Evolutionary conservation across 1,140 invertebrate genomes (phyloP), one percentile per base, ranked within the genome.

Genomic region (Sarcophaga peregrina): DNA sequence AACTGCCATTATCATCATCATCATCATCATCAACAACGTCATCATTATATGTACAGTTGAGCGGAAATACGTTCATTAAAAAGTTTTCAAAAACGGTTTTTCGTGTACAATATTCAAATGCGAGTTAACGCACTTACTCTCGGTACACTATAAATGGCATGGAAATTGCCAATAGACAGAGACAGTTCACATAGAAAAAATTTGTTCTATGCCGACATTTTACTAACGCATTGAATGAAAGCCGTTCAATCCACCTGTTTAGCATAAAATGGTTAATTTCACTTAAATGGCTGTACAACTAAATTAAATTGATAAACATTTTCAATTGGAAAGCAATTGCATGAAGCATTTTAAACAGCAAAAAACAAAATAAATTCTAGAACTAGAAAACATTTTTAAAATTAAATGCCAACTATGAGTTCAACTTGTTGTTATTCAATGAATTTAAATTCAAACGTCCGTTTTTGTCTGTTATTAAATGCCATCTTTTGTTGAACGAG

Each of bases 201-300:
- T 17, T 68, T 68, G 17, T 6, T 68, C 17, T 6, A 68, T 4
- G 20, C 6, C n/a, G 17, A 9, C 15, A 6, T 52, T 52, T 68
- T 9, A 68, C 62, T 9, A 9, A 68, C 17, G 13, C 54, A 2
- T 37, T 37, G n/a, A n/a, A n/a, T 37, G 4, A 37, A 37, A 37
- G 25, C 54, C n/a, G 11, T 15, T 58, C 13, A 58, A 25, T 9
- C 10, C 47, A 78, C 75, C 75, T 78, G 75, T 78, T 78, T 78
- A 50, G 75, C 75, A 78, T 78, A 78, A 68, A 78, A 78, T 78
- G 47, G n/a, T 20, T 50, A 78, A 78, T 78, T 78, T 52, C 17
- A 78, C 15, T 20, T 17, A 78, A 20, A 68, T 68, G 15, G 54
- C 54, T 37, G 25, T n/a, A n/a, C 9, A 68, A 68, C 17, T 13